Base-by-base conservation (phyloP, 2,888 invertebrate species). In the Conchocele bisecta region DNA sequence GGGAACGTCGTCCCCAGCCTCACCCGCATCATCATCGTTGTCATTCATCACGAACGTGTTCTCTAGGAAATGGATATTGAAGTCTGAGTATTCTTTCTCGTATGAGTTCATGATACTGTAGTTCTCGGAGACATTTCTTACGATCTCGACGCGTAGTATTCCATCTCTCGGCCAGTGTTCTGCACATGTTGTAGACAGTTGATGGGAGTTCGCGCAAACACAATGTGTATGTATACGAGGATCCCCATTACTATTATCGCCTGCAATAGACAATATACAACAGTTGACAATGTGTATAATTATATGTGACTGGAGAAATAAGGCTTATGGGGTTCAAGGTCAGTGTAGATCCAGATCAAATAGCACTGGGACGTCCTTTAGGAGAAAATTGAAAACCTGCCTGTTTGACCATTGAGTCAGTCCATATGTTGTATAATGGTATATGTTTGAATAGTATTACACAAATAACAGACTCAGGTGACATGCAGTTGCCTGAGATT, bases 101-200 rank as follows among this genome's bases (percentile, higher is more conserved):
- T 96, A 96, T 82, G 96, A 96, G 82, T 96, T 94, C 89, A 95
- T 94, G 86, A 96, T 94, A 78, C 94, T 94, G 88, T 96, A 96
- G 90, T 95, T 95, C 61, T 94, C 87, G 9, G 90, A 86, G 5
- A 86, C 90, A 83, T 92, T 92, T 13, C 89, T 83, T 9, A 93
- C 89, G 22, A 98, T 96, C 92, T 98, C 98, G 15, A 98, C 97
- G 75, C 98, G 93, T 20, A 99, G 93, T 81, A 99, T 97, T 4
- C 99, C 99, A 91, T 98, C 96, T 72, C 97, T 93, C 0, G 99
- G 98, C 99, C 99, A 99, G 13, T 95, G 94, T 80, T 94, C 33
- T 86, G 88, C 9, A 98, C 94, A 90, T 96, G 95, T 89, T 96
- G 95, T 83, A 99, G 93, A 91, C 99, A 99, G 84, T 97, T 97